phyloP scores from a whole-genome alignment of 2,888 invertebrate species.

The Synanthedon andrenaeformis region DNA sequence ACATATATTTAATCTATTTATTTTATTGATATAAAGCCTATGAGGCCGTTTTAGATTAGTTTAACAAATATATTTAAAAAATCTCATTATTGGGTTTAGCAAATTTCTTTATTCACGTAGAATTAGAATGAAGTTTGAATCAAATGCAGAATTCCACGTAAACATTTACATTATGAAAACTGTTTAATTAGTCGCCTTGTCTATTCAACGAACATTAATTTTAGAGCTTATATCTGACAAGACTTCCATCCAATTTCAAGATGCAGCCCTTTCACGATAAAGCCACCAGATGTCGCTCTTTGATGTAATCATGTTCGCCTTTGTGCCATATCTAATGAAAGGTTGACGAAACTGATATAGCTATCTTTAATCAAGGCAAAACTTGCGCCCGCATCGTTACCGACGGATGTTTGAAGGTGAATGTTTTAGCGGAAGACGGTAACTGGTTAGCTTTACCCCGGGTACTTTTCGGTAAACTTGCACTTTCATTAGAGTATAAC shows the following conservation, averaged over 20 bases:
- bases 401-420: conserved; percentile 44
- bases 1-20: no score
- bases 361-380: conserved; percentile 66
- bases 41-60: no score
- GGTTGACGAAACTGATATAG: conserved; percentile 64
- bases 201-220: neutral
- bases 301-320: conserved; percentile 59
- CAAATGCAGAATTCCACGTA: no score
- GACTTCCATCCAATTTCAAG: conserved; percentile 21
- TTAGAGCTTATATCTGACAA: conserved; percentile 1
- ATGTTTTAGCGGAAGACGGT: conserved; percentile 23
- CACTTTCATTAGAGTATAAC: no score
- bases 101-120: no score
- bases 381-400: conserved; percentile 49
- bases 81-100: no score
- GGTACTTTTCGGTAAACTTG: no score
- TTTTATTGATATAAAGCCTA: no score
- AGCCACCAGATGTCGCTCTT: conserved; percentile 54
- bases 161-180: neutral
- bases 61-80: no score
- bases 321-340: conserved; percentile 62
- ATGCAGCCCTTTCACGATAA: conserved; percentile 63
- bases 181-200: neutral
- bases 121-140: no score
- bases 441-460: no score